Percentiles rank a stretch among this genome's conserved stretches.
Evolutionary conservation across 2,888 invertebrate genomes (phyloP).

Genomic region (Melanchra persicariae): DNA sequence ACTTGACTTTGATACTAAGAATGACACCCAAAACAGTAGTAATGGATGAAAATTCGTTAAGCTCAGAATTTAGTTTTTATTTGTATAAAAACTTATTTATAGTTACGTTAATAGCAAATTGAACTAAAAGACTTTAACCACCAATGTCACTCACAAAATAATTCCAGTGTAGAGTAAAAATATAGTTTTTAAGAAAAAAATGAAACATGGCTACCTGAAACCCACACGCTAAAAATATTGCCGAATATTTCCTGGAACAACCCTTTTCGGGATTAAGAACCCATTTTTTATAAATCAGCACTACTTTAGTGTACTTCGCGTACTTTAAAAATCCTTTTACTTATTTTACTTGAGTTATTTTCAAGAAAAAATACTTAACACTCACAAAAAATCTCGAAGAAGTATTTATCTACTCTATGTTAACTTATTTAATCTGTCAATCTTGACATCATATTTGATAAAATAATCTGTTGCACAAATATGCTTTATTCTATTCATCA

Average conservation of each 20-base stretch:
- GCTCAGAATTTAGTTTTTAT: background rate
- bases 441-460: background rate
- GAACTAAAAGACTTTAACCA: constrained; percentile 3
- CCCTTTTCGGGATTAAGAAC: constrained; percentile 79
- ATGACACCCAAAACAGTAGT: background rate
- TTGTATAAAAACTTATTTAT: background rate
- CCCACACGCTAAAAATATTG: constrained; percentile 64
- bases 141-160: constrained; percentile 40
- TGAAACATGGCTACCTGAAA: constrained; percentile 60
- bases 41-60: background rate
- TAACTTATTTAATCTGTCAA: constrained; percentile 12
- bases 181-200: constrained; percentile 50
- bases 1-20: too few relatives aligned
- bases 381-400: background rate
- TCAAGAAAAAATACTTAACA: constrained; percentile 30
- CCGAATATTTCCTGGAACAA: constrained; percentile 70
- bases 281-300: constrained; percentile 67
- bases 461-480: constrained; percentile 11
- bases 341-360: constrained; percentile 50
- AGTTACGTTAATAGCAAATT: background rate
- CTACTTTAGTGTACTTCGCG: constrained; percentile 52
- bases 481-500: background rate
- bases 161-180: constrained; percentile 29
- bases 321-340: constrained; percentile 60
- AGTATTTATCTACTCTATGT: background rate